These are phyloP conservation scores for Nycticebus coucang DNA, from an alignment of 2,113 vertebrate species.

Conservation along the genomic window DNA sequence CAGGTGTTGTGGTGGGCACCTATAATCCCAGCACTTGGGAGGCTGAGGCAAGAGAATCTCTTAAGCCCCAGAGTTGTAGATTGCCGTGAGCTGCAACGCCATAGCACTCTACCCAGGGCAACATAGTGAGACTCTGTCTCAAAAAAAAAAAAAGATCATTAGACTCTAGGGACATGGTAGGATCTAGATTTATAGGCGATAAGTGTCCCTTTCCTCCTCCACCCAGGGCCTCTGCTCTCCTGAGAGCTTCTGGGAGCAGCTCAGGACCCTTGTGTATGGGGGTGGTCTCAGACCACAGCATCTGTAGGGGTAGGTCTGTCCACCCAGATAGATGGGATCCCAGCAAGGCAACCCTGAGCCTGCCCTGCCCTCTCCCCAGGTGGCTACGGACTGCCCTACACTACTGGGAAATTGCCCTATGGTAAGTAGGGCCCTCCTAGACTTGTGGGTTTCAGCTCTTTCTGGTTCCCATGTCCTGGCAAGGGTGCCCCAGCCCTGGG, in stretches of 20 bases:
- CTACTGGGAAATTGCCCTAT: constrained; percentile 88
- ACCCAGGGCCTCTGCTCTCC: neutral
- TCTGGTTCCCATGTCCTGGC: neutral
- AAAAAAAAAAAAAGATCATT: neutral
- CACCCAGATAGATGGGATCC: neutral
- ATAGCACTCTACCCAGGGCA: too few species aligned
- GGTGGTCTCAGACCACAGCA: neutral
- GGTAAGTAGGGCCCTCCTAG: constrained; percentile 80
- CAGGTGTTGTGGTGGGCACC: too few species aligned
- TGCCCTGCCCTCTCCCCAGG: constrained; percentile 83
- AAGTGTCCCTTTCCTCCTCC: neutral
- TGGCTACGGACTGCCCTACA: constrained; percentile 90
- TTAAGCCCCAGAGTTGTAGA: too few species aligned
- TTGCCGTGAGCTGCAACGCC: too few species aligned
- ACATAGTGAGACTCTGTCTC: too few species aligned
- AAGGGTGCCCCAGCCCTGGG: neutral
- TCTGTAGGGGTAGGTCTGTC: neutral
- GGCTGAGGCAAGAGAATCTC: too few species aligned
- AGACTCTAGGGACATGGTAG: neutral
- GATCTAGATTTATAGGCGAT: neutral
- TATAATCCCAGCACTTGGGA: too few species aligned
- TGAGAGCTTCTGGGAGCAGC: neutral
- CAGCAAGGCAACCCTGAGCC: constrained; percentile 31
- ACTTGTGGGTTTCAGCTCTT: neutral
- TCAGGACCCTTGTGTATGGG: neutral